Percentiles rank a stretch among this genome's conserved stretches.
phyloP scores from a whole-genome alignment of 23 tunicate species.

The Clavelina lepadiformis region DNA sequence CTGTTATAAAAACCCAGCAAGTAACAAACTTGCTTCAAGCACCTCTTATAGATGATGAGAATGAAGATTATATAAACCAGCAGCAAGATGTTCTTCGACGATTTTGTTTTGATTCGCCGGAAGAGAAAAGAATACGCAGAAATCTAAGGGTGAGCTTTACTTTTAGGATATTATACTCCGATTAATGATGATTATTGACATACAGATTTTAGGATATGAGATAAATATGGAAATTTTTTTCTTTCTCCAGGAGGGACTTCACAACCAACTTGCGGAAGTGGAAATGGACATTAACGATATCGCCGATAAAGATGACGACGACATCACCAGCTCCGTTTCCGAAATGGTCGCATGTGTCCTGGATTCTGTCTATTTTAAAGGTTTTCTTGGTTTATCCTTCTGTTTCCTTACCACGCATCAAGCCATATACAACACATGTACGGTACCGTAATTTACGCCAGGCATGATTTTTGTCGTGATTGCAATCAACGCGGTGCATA shows the following conservation, averaged over 20 bases:
- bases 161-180: too few relatives aligned
- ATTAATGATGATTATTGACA: too few relatives aligned
- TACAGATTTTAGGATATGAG: too few relatives aligned
- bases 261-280: constrained; percentile 26
- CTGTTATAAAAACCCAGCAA: not conserved
- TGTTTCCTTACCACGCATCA: too few relatives aligned
- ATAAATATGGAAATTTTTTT: not conserved
- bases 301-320: constrained; percentile 71
- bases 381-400: constrained; percentile 12
- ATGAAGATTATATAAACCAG: not conserved
- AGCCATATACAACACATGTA: too few relatives aligned
- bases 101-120: constrained; percentile 65
- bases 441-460: constrained; percentile 11
- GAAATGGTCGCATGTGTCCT: constrained; percentile 39
- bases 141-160: constrained; percentile 46
- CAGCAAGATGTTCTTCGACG: constrained; percentile 19
- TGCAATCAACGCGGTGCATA: constrained; percentile 63
- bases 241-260: constrained; percentile 20
- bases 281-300: constrained; percentile 67
- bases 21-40: constrained; percentile 15
- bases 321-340: constrained; percentile 42
- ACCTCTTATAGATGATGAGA: constrained; percentile 11
- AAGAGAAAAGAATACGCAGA: constrained; percentile 34
- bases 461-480: constrained; percentile 70
- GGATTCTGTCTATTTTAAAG: constrained; percentile 76